Conservation (phyloP, 2,113 vertebrate species). For the Actinemys pallida region DNA sequence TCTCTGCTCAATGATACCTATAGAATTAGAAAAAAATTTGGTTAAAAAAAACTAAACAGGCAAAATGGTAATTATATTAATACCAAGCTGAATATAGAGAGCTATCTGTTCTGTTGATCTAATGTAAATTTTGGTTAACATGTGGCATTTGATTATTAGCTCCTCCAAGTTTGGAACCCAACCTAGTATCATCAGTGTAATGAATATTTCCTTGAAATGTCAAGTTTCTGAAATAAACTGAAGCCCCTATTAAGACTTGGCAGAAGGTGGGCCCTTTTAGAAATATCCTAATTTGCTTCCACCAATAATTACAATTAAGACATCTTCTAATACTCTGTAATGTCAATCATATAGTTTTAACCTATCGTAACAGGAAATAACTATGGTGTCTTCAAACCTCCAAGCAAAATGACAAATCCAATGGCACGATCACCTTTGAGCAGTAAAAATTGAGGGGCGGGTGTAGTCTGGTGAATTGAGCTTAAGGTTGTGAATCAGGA, state of each 20-base stretch:
- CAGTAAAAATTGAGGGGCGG: neutral
- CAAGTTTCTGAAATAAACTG: neutral
- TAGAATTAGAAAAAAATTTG: neutral
- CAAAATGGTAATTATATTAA: neutral
- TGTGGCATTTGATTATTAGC: neutral
- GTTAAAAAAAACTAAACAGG: neutral
- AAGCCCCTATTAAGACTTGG: neutral
- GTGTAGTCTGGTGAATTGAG: accelerated
- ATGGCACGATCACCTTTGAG: neutral
- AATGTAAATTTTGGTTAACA: neutral
- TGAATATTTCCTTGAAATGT: neutral
- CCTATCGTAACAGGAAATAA: neutral
- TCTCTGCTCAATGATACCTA: neutral
- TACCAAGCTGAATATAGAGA: neutral
- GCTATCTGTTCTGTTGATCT: neutral
- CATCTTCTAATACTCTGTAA: neutral
- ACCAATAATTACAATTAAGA: neutral
- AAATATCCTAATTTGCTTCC: neutral
- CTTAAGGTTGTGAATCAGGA: too few species aligned
- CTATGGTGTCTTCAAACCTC: neutral
- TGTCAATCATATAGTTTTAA: neutral
- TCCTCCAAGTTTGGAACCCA: neutral
- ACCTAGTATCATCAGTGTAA: neutral
- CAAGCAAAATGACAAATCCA: neutral
- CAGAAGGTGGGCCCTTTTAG: neutral